phyloP scores from a whole-genome alignment of 2,797 vertebrate genomes.

The Tiaroga cobitis region DNA sequence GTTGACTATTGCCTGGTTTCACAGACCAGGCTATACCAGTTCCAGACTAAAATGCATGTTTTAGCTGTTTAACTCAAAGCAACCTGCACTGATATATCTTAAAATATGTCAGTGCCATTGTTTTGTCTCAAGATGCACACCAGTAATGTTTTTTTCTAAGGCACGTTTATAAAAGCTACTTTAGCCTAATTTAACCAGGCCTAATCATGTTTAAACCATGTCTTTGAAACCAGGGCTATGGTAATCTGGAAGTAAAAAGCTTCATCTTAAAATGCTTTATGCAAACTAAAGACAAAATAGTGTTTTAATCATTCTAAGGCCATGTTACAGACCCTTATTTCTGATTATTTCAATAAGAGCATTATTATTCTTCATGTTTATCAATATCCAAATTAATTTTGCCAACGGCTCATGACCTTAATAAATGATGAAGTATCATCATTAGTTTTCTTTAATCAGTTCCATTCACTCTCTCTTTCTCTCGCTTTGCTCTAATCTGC shows the following conservation, averaged over 20 bases:
- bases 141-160: too few relatives aligned
- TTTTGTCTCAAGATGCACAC: too few relatives aligned
- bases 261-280: neutral
- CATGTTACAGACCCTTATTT: neutral
- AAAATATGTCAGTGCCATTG: too few relatives aligned
- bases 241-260: neutral
- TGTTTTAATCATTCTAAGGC: neutral
- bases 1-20: too few relatives aligned
- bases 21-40: too few relatives aligned
- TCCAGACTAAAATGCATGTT: too few relatives aligned
- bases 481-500: slow-evolving; percentile 6
- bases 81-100: too few relatives aligned
- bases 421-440: neutral
- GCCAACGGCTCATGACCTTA: neutral
- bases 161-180: too few relatives aligned
- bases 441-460: neutral
- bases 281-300: neutral
- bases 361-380: neutral
- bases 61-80: too few relatives aligned
- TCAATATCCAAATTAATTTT: neutral
- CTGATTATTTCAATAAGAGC: neutral
- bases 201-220: too few relatives aligned
- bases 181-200: too few relatives aligned
- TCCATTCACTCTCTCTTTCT: neutral
- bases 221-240: too few relatives aligned